Evolutionary conservation across 2,797 vertebrate species (phyloP).

Genomic region (Ctenosaura bakeri): DNA sequence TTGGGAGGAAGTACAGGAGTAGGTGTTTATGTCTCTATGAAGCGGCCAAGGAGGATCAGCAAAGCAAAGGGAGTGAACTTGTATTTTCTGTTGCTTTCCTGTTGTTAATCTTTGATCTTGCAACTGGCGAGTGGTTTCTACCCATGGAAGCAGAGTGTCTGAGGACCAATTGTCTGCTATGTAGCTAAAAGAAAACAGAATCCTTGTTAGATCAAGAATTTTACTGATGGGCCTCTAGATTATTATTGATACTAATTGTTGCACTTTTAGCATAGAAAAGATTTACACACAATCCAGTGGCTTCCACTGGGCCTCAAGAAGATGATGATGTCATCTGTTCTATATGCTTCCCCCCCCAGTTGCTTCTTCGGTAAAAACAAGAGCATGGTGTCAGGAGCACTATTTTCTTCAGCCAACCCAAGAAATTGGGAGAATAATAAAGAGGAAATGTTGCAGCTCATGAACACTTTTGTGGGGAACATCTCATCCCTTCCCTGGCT

Average conservation of each 20-base stretch:
- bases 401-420: no score
- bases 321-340: not conserved
- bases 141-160: constrained; percentile 64
- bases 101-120: not conserved
- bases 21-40: not conserved
- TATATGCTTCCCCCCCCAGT: not conserved
- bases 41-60: not conserved
- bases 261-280: not conserved
- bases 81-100: not conserved
- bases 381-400: no score
- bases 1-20: not conserved
- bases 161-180: fast-evolving
- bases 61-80: not conserved
- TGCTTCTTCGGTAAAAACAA: not conserved
- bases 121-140: constrained; percentile 62
- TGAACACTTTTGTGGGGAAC: no score
- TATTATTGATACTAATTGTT: not conserved
- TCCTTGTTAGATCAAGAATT: not conserved
- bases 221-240: not conserved
- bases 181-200: constrained; percentile 46
- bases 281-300: not conserved
- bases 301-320: not conserved
- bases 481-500: no score
- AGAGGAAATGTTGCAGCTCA: no score
- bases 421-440: no score